A percentile compares a stretch with the other conserved stretches of the same genome.
These are phyloP conservation scores for Saguinus imperator DNA, from an alignment of 2,113 vertebrate genomes.

Conservation along the genomic window DNA sequence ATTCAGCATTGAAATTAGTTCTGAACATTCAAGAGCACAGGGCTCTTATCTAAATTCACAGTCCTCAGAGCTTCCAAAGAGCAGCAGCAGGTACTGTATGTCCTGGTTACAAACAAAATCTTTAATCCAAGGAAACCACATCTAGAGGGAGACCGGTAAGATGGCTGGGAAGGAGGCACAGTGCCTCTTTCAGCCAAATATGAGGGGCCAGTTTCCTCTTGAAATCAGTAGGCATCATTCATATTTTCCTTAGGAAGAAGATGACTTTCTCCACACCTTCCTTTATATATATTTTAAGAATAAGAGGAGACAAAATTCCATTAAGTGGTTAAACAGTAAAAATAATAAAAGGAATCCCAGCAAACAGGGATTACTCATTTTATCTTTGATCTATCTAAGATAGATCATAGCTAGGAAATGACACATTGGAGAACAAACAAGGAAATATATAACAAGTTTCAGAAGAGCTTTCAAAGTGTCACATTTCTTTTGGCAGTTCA, in stretches of 20 bases:
- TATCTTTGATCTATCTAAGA: neutral
- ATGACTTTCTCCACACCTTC: neutral
- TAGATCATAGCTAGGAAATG: neutral
- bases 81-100: neutral
- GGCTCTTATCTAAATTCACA: constrained; percentile 15
- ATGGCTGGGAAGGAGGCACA: neutral
- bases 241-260: neutral
- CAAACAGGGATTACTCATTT: neutral
- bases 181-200: neutral
- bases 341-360: neutral
- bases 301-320: constrained; percentile 20
- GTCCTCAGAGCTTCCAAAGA: neutral
- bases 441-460: neutral
- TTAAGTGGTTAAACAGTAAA: neutral
- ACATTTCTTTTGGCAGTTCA: neutral
- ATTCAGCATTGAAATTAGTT: constrained; percentile 36
- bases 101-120: neutral
- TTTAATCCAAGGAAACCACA: neutral
- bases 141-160: neutral
- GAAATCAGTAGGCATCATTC: neutral
- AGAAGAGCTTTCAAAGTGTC: neutral
- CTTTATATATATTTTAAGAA: neutral
- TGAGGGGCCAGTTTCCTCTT: neutral
- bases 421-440: neutral
- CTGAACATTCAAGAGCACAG: neutral